phyloP scores from a whole-genome alignment of 2,797 vertebrate genomes.

The Spinus olivaceus region DNA sequence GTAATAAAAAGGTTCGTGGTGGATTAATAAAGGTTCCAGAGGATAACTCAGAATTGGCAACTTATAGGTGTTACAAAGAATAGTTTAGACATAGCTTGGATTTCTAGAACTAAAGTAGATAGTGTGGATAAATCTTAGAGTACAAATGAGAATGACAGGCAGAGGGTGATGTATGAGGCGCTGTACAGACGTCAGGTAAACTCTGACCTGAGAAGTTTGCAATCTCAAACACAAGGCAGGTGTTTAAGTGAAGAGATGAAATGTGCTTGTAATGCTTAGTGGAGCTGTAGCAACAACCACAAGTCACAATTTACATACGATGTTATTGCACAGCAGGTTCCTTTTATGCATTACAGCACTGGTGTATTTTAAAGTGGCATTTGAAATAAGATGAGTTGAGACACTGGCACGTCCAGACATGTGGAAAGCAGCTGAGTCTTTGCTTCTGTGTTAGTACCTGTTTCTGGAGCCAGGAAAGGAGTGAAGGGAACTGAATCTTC shows the following conservation, averaged over 20 bases:
- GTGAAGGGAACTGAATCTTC: not conserved
- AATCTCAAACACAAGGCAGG: not conserved
- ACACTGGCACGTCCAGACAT: not conserved
- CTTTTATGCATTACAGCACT: slow-evolving; percentile 33
- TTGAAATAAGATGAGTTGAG: slow-evolving; percentile 25
- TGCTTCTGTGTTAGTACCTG: not conserved
- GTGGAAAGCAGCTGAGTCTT: slow-evolving; percentile 11
- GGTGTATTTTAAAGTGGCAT: slow-evolving; percentile 11
- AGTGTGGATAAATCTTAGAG: not conserved
- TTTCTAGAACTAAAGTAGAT: not conserved
- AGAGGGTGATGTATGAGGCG: fast-evolving
- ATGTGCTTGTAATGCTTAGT: slow-evolving; percentile 26
- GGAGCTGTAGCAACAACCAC: slow-evolving; percentile 44
- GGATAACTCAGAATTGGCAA: not conserved
- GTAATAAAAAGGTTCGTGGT: not conserved
- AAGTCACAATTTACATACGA: slow-evolving; percentile 53
- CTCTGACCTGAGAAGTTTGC: slow-evolving; percentile 27
- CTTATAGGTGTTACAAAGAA: not conserved
- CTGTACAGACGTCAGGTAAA: not conserved
- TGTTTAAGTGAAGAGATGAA: slow-evolving; percentile 16
- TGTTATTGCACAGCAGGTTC: slow-evolving; percentile 34
- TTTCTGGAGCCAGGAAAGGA: not conserved
- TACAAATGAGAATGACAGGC: not conserved
- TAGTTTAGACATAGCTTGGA: not conserved
- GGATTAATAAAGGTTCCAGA: not conserved